phyloP scores from a whole-genome alignment of 2,113 vertebrate genomes.

The Dunckerocampus dactyliophorus region DNA sequence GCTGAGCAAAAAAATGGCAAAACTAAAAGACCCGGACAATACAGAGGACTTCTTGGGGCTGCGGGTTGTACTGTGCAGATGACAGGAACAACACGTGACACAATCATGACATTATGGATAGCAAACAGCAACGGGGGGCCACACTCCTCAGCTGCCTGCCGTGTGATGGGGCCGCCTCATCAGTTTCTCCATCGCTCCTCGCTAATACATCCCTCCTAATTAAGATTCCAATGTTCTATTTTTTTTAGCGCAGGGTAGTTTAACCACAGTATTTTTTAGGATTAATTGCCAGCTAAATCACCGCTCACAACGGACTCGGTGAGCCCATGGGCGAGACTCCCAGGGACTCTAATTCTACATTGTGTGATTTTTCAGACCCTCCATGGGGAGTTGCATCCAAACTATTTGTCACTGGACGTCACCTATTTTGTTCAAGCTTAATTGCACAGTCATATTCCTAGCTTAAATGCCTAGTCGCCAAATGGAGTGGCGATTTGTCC shows the following conservation, averaged over 20 bases:
- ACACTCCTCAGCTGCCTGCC: slow-evolving; percentile 62
- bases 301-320: slow-evolving; percentile 32
- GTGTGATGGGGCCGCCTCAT: slow-evolving; percentile 67
- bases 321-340: slow-evolving; percentile 22
- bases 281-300: slow-evolving; percentile 68
- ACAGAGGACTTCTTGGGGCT: slow-evolving; percentile 40
- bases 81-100: slow-evolving; percentile 69
- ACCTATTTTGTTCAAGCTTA: slow-evolving; percentile 39
- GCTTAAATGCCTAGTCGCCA: slow-evolving; percentile 28
- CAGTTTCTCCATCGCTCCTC: slow-evolving; percentile 66
- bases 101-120: slow-evolving; percentile 66
- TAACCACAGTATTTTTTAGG: slow-evolving; percentile 51
- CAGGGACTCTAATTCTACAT: slow-evolving; percentile 28
- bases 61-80: slow-evolving; percentile 51
- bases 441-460: slow-evolving; percentile 29
- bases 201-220: slow-evolving; percentile 71
- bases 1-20: slow-evolving; percentile 9
- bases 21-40: slow-evolving; percentile 44
- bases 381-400: slow-evolving; percentile 35
- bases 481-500: not conserved
- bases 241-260: slow-evolving; percentile 71
- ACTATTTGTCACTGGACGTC: slow-evolving; percentile 42
- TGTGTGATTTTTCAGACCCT: slow-evolving; percentile 50
- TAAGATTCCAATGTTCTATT: slow-evolving; percentile 69
- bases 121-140: slow-evolving; percentile 60